These are phyloP conservation scores for Geopemphigus sp. DNA, from an alignment of 1,140 invertebrate species.

Conservation along the genomic window DNA sequence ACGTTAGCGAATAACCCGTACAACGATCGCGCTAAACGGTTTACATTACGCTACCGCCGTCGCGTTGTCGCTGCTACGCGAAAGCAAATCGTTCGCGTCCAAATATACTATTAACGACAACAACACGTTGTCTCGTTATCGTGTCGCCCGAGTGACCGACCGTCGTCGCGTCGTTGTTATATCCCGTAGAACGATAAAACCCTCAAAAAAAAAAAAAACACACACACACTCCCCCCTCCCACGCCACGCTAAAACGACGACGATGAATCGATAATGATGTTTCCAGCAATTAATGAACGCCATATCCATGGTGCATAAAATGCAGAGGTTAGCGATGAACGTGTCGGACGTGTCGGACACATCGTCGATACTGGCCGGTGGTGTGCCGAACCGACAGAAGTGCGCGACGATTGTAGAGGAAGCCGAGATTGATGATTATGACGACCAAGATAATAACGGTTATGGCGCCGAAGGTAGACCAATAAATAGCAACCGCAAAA, in stretches of 20 bases:
- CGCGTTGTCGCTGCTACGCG: too few relatives aligned
- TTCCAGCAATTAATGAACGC: constrained; percentile 61
- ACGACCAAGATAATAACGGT: constrained; percentile 55
- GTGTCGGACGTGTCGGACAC: constrained; percentile 36
- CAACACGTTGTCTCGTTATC: not conserved
- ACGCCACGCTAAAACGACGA: not conserved
- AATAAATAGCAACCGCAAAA: too few relatives aligned
- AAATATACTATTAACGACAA: too few relatives aligned
- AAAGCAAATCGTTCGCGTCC: too few relatives aligned
- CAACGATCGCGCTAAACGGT: too few relatives aligned
- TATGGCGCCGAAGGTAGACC: constrained; percentile 35
- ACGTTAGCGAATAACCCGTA: not conserved
- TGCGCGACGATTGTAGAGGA: constrained; percentile 54
- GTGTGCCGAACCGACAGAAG: constrained; percentile 53
- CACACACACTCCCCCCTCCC: too few relatives aligned
- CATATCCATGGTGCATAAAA: constrained; percentile 61
- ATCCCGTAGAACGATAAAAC: too few relatives aligned
- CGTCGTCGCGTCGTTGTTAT: too few relatives aligned
- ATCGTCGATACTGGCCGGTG: constrained; percentile 53
- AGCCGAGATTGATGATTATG: constrained; percentile 60
- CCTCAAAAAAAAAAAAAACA: too few relatives aligned
- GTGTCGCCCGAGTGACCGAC: too few relatives aligned
- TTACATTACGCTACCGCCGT: too few relatives aligned
- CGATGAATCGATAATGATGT: constrained; percentile 9
- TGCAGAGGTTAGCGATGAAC: constrained; percentile 59